These are phyloP conservation scores for Merluccius polli DNA, from an alignment of 2,797 vertebrate species.

Conservation along the genomic window DNA sequence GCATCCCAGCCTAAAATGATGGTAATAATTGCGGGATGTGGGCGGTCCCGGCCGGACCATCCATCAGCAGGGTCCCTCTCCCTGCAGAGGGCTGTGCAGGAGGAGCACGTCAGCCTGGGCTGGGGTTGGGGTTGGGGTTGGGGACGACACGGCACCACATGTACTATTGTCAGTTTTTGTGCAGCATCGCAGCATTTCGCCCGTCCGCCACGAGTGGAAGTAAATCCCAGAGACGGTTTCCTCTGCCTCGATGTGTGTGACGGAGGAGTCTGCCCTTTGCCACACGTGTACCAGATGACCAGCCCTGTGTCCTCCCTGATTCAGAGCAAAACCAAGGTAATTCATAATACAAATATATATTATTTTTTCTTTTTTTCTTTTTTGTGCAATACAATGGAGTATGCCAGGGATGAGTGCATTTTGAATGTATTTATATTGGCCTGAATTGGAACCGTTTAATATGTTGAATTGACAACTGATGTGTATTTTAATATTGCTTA, in stretches of 20 bases:
- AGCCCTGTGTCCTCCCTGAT: constrained; percentile 68
- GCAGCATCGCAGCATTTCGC: constrained; percentile 32
- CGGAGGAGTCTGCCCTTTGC: constrained; percentile 67
- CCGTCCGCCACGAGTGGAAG: constrained; percentile 51
- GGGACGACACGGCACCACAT: constrained; percentile 48
- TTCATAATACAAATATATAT: background rate
- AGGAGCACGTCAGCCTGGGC: constrained; percentile 53
- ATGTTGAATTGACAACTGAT: too few species aligned
- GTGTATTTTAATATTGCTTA: too few species aligned
- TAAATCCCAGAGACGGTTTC: constrained; percentile 56
- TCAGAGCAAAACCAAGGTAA: constrained; percentile 75
- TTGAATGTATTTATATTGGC: background rate
- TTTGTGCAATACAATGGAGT: background rate
- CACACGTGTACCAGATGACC: constrained; percentile 79
- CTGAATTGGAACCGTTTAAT: too few species aligned
- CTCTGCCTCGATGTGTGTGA: constrained; percentile 76
- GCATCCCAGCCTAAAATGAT: constrained; percentile 4
- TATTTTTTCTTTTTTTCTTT: too few species aligned
- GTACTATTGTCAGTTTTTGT: constrained; percentile 50
- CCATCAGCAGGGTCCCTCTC: constrained; percentile 56
- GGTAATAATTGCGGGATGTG: constrained; percentile 50
- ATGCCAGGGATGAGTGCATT: background rate
- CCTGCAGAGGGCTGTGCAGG: too few species aligned
- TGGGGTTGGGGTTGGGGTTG: constrained; percentile 51
- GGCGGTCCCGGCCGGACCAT: constrained; percentile 64